Evolutionary conservation across 2,113 vertebrate genomes (phyloP), one percentile per base, ranked within the genome.

Genomic region (Taxidea taxus): DNA sequence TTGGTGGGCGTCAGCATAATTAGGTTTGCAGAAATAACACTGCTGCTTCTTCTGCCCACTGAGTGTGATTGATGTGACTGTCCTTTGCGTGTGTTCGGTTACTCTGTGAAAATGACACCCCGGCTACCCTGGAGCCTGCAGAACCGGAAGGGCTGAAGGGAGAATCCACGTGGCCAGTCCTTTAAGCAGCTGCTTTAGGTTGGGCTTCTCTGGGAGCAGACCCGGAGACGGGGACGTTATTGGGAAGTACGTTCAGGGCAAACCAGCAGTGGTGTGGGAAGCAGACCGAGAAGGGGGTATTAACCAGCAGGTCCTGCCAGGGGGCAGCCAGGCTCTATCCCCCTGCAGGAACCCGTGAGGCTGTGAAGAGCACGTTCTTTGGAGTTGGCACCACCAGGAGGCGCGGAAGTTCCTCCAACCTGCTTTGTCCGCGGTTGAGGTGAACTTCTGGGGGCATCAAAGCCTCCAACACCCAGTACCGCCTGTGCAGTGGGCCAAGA

Each of bases 61-160:
- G 47, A 81, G 51, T 87, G 34, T 68, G 64, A 91, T 68, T 95
- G 64, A 91, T 91, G 58, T 62, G 72, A 70, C 86, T 91, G 58
- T 66, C 90, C 81, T 97, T 93, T 97, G 81, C 47, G 66, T 85
- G 54, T 75, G 89, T 91, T 62, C 88, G 37, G 64, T 58, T 91
- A 31, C 80, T 82, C 51, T 78, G 80, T 90, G 66, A 87, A 90
- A 94, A 94, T 82, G 58, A 72, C 85, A 77, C 89, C 49, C 78
- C 70, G 3, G 94, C 85, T 90, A 4, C 23, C 27, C 84, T 51
- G 51, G 51, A 56, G 34, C 60, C 72, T 96, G 84, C 91, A 94
- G 58, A 72, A 77, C 34, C 64, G 44, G 44, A 44, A 87, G 60
- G 66, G 14, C 60, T 51, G 42, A 93, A 93, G 37, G 39, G 80